phyloP scores from a whole-genome alignment of 2,888 invertebrate species.

The Epistrophe grossulariae region DNA sequence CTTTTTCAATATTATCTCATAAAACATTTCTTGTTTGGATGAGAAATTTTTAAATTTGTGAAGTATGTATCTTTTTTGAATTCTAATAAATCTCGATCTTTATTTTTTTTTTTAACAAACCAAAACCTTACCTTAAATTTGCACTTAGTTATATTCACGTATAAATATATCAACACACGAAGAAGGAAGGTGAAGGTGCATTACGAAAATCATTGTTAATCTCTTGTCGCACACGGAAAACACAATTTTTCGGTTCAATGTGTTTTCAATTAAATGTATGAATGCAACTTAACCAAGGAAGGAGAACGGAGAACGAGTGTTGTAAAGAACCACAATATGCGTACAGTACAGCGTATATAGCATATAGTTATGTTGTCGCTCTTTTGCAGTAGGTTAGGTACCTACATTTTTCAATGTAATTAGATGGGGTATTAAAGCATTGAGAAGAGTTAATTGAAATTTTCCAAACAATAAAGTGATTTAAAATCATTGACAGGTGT shows the following conservation, averaged over 20 bases:
- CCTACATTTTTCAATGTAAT: slow-evolving; percentile 54
- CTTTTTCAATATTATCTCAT: too few species aligned
- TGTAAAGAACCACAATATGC: background rate
- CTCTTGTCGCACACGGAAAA: slow-evolving; percentile 51
- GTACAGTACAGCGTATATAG: too few species aligned
- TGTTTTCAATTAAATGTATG: slow-evolving; percentile 58
- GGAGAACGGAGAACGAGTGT: background rate
- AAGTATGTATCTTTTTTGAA: background rate
- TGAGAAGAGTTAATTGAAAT: slow-evolving; percentile 68
- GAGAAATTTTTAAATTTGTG: too few species aligned
- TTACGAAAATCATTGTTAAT: slow-evolving; percentile 39
- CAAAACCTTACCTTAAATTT: background rate
- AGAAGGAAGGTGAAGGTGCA: slow-evolving; percentile 22
- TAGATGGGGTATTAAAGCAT: slow-evolving; percentile 47
- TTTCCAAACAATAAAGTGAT: slow-evolving; percentile 58
- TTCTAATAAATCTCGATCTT: background rate
- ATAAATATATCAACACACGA: background rate
- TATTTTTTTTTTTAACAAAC: background rate
- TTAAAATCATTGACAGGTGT: slow-evolving; percentile 52
- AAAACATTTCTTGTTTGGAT: too few species aligned
- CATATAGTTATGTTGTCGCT: slow-evolving; percentile 1
- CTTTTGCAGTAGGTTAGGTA: slow-evolving; percentile 52
- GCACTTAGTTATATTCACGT: background rate
- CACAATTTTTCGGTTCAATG: slow-evolving; percentile 62
- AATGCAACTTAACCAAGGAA: slow-evolving; percentile 33